These are phyloP conservation scores for Palythoa caribaeorum DNA, from an alignment of 92 coral and sea anemone species.

Conservation along the genomic window DNA sequence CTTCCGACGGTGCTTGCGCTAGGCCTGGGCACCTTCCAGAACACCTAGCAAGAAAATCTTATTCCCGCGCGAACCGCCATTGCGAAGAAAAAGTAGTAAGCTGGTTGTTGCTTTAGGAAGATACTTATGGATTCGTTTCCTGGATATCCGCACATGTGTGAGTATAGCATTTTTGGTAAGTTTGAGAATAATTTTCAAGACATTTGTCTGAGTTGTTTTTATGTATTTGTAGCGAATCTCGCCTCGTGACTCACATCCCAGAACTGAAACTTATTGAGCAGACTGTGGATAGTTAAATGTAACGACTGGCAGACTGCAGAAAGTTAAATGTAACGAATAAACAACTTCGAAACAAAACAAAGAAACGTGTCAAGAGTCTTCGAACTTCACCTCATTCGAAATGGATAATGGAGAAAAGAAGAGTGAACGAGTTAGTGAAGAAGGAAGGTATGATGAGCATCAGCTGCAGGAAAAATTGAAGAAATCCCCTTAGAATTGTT, in stretches of 20 bases:
- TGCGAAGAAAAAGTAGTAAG: slow-evolving; percentile 11
- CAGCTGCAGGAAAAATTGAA: slow-evolving; percentile 13
- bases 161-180: slow-evolving; percentile 7
- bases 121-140: slow-evolving; percentile 17
- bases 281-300: no score
- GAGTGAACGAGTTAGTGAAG: slow-evolving; percentile 37
- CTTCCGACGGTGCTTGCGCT: slow-evolving; percentile 24
- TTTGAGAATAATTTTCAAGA: slow-evolving; percentile 3
- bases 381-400: not conserved
- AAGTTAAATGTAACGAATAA: not conserved
- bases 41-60: slow-evolving; percentile 13
- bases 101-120: not conserved
- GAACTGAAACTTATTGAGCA: slow-evolving; percentile 11
- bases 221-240: slow-evolving; percentile 27
- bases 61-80: slow-evolving; percentile 27
- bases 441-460: not conserved
- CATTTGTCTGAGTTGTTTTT: slow-evolving; percentile 14
- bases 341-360: no score
- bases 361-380: no score
- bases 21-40: slow-evolving; percentile 24
- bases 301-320: no score
- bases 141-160: slow-evolving; percentile 28
- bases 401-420: slow-evolving; percentile 31
- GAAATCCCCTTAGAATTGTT: slow-evolving; percentile 50
- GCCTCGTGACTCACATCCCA: slow-evolving; percentile 15